Evolutionary conservation across 2,888 invertebrate species (phyloP), one percentile per base, ranked within the genome.

Genomic region (Idaea dimidiata): DNA sequence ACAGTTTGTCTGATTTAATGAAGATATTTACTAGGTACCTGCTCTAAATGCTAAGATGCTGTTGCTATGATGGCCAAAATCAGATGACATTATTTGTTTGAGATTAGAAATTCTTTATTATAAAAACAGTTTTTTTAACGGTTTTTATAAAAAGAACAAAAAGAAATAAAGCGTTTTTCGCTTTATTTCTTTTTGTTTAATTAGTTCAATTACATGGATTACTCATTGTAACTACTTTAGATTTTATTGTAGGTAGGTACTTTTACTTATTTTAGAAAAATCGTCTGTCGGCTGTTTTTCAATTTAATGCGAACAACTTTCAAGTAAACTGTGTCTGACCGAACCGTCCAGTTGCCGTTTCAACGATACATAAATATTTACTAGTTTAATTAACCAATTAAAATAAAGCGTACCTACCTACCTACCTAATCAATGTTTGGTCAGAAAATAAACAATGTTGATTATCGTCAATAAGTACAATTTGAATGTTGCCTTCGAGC

Each of bases 381-480:
- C 10, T 43, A 43, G 43, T 43, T 43, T 61, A 32, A 61, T 65
- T 62, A 70, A 69, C 66, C 57, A 63, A 64, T 63, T 58, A 59
- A 53, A 62, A 60, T 64, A 63, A 66, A 69, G 62, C 61, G 57
- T 60, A 65, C 24, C 24, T 24, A 24, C 24, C 24, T 60, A 65
- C 24, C 24, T 24, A 24, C 24, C 24, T 24, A 24, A 24, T 64
- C 62, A 64, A 69, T 72, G 66, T 68, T 69, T 68, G 61, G 67
- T 65, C 58, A 61, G 60, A 61, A 72, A 71, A 68, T 67, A 66
- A 72, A 72, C 79, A 77, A 76, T 77, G 77, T 80, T 80, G 79
- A 83, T 83, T 79, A 81, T 79, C 80, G 73, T 76, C 71, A 72
- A 72, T 79, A 79, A 82, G 80, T 81, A 82, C 83, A 82, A 79